These are phyloP conservation scores for Telmatherina bonti DNA, from an alignment of 2,797 vertebrate genomes.

Conservation along the genomic window DNA sequence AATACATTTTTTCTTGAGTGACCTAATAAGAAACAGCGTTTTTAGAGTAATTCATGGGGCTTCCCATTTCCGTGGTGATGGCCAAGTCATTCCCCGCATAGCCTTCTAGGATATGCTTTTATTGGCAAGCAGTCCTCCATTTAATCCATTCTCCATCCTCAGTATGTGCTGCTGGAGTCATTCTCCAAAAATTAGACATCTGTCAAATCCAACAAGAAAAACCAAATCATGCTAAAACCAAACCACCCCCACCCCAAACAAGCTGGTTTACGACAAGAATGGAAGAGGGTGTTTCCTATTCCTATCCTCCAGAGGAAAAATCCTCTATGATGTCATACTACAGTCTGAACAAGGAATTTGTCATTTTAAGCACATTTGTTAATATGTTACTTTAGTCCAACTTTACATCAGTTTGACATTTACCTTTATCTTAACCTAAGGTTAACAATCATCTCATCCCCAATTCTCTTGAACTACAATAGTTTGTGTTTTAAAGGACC, in stretches of 20 bases:
- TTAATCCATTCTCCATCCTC: conserved; percentile 45
- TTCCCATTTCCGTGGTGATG: conserved; percentile 53
- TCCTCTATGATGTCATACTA: conserved; percentile 20
- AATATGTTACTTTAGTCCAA: conserved; percentile 25
- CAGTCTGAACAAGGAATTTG: conserved; percentile 23
- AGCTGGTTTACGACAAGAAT: conserved; percentile 17
- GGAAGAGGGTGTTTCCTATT: conserved; percentile 1
- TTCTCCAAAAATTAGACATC: conserved; percentile 34
- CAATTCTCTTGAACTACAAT: not conserved
- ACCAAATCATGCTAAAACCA: conserved; percentile 22
- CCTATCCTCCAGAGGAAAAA: not conserved
- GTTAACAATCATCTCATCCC: conserved; percentile 7
- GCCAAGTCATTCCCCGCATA: conserved; percentile 44
- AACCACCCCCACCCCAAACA: conserved; percentile 6
- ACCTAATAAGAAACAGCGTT: conserved; percentile 43
- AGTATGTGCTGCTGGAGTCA: conserved; percentile 28
- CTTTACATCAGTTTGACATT: not conserved
- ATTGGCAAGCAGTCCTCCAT: conserved; percentile 51
- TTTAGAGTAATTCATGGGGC: conserved; percentile 53
- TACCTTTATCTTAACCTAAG: not conserved
- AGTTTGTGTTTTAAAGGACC: conserved; percentile 19
- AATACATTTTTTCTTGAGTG: conserved; percentile 19
- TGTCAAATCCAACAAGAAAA: conserved; percentile 29
- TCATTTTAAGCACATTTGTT: too few species aligned
- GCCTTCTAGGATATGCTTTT: conserved; percentile 47